Conservation (phyloP, 2,888 invertebrate genomes). For the Fragum fragum region DNA sequence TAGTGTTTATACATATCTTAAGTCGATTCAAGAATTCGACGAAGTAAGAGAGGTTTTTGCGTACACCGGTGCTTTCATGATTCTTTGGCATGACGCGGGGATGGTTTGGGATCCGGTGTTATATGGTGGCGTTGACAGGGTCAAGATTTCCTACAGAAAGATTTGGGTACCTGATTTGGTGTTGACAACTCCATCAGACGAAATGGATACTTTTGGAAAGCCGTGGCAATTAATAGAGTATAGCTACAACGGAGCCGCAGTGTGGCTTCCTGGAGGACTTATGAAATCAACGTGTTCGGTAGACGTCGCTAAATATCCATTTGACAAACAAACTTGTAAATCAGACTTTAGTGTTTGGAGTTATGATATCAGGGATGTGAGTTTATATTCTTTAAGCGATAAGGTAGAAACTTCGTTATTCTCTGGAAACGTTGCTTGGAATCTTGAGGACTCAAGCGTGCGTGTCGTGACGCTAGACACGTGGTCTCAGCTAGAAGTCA, state of each 20-base stretch:
- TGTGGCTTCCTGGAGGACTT: conserved; percentile 49
- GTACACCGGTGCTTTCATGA: conserved; percentile 32
- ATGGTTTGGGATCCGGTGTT: conserved; percentile 41
- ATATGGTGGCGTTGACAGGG: conserved; percentile 28
- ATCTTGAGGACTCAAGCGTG: background rate
- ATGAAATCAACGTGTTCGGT: conserved; percentile 58
- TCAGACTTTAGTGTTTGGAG: conserved; percentile 51
- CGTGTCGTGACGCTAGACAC: too few relatives aligned
- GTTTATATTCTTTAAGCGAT: background rate
- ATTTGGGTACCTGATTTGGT: conserved; percentile 66
- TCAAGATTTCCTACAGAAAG: conserved; percentile 30
- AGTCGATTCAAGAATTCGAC: conserved; percentile 52
- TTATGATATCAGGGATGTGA: conserved; percentile 42
- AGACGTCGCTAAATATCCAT: conserved; percentile 57
- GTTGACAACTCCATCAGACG: conserved; percentile 58
- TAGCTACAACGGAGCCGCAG: conserved; percentile 37
- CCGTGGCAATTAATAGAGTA: conserved; percentile 50
- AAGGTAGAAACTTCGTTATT: background rate
- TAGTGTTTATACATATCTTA: conserved; percentile 28
- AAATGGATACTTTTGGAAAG: conserved; percentile 50
- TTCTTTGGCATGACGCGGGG: conserved; percentile 43
- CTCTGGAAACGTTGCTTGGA: conserved; percentile 9
- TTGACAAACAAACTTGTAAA: conserved; percentile 57
- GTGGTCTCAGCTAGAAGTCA: conserved; percentile 9
- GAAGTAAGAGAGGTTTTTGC: conserved; percentile 54